phyloP scores from a whole-genome alignment of 2,113 vertebrate genomes.

The Carollia perspicillata region DNA sequence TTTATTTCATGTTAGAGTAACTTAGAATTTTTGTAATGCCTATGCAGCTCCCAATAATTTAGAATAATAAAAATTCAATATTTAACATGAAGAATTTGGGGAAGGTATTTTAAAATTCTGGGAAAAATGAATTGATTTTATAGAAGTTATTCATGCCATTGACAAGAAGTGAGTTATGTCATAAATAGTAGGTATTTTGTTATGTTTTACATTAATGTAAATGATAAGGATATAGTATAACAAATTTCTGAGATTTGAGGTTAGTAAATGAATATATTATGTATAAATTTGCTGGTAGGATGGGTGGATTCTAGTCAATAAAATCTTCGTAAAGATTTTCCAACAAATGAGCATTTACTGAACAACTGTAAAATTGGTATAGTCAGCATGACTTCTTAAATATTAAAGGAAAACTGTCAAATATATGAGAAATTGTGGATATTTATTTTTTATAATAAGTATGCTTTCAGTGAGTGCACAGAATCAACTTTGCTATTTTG shows the following conservation, averaged over 20 bases:
- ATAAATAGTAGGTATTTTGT: not conserved
- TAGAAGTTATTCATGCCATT: constrained; percentile 18
- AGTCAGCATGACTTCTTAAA: not conserved
- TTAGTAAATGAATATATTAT: not conserved
- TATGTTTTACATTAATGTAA: not conserved
- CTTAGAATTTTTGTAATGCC: constrained; percentile 1
- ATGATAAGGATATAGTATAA: not conserved
- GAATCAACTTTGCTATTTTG: not conserved
- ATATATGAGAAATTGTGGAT: not conserved
- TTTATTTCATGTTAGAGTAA: not conserved
- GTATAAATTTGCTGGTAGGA: not conserved
- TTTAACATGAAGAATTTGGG: not conserved
- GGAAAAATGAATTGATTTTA: not conserved
- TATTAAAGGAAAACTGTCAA: not conserved
- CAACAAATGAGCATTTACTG: not conserved
- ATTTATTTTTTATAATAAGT: not conserved
- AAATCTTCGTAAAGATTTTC: not conserved
- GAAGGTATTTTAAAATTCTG: not conserved
- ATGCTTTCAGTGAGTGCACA: not conserved
- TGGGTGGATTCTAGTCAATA: not conserved
- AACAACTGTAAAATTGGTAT: not conserved
- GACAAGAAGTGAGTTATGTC: not conserved
- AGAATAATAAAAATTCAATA: constrained; percentile 26
- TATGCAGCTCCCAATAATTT: not conserved
- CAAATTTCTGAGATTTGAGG: constrained; percentile 42